Evolutionary conservation across 2,888 invertebrate genomes (phyloP).

Genomic region (Cheilosia scutellata): DNA sequence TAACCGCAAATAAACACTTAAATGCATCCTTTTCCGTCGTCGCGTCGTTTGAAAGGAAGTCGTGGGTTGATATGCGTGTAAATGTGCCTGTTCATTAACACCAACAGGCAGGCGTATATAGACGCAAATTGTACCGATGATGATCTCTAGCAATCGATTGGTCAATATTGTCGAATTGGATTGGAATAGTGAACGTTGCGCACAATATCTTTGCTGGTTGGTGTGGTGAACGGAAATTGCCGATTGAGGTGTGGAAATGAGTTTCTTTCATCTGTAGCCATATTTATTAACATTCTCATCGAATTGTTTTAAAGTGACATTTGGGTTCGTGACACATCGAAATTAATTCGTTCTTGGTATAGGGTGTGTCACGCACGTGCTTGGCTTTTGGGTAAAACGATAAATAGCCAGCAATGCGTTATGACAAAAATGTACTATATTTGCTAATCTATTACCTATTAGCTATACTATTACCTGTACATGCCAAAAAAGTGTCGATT

Average conservation of each 20-base stretch:
- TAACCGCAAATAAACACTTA: conserved; percentile 72
- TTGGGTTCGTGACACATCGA: too few species aligned
- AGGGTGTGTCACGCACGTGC: too few species aligned
- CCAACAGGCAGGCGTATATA: conserved; percentile 1
- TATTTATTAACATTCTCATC: background rate
- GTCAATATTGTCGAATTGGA: conserved; percentile 48
- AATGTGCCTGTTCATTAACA: conserved; percentile 29
- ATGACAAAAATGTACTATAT: too few species aligned
- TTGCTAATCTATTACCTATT: too few species aligned
- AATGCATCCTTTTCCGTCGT: conserved; percentile 70
- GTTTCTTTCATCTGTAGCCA: background rate
- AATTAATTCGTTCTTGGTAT: too few species aligned
- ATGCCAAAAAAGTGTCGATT: too few species aligned
- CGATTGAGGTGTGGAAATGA: conserved; percentile 28
- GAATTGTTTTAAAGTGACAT: background rate
- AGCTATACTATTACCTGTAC: too few species aligned
- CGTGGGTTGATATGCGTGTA: conserved; percentile 69
- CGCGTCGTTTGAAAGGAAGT: conserved; percentile 59
- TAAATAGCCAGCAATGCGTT: too few species aligned
- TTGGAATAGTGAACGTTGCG: background rate
- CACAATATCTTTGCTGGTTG: background rate
- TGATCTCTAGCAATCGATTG: conserved; percentile 39
- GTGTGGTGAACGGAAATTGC: conserved; percentile 41
- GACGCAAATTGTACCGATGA: background rate
- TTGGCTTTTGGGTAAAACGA: too few species aligned